Evolutionary conservation across 1,140 invertebrate species (phyloP).

Genomic region (Helicoverpa armigera): DNA sequence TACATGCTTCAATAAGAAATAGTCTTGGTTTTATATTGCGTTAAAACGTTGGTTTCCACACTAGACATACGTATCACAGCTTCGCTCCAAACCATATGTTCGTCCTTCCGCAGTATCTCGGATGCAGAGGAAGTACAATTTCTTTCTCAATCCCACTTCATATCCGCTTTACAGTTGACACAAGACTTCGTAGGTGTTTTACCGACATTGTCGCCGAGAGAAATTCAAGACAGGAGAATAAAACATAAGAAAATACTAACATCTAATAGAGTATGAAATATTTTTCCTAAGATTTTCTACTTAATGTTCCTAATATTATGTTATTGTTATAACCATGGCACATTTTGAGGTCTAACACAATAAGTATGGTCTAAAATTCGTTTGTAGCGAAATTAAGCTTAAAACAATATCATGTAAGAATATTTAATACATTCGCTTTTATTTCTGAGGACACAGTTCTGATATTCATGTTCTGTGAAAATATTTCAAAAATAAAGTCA

Average conservation of each 20-base stretch:
- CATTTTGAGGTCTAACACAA: too few relatives aligned
- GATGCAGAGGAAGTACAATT: constrained; percentile 10
- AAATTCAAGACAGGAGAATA: neutral
- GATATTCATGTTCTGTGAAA: neutral
- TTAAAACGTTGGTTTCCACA: too few relatives aligned
- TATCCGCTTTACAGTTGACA: constrained; percentile 12
- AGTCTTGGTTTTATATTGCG: too few relatives aligned
- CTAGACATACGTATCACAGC: neutral
- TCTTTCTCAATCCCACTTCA: constrained; percentile 10
- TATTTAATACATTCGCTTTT: too few relatives aligned
- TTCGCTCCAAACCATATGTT: neutral
- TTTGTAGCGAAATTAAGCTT: too few relatives aligned
- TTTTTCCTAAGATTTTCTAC: neutral
- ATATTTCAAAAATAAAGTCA: too few relatives aligned
- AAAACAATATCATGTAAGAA: too few relatives aligned
- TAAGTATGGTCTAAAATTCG: too few relatives aligned
- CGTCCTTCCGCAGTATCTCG: constrained; percentile 3
- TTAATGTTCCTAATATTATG: too few relatives aligned
- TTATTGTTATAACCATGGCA: too few relatives aligned
- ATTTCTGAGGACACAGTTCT: too few relatives aligned
- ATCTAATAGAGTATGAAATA: neutral
- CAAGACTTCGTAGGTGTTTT: neutral
- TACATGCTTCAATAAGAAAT: too few relatives aligned
- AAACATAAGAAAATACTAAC: neutral
- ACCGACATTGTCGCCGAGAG: neutral